These are phyloP conservation scores for Holacanthella duospinosa DNA, from an alignment of 2,888 invertebrate species.

Conservation along the genomic window DNA sequence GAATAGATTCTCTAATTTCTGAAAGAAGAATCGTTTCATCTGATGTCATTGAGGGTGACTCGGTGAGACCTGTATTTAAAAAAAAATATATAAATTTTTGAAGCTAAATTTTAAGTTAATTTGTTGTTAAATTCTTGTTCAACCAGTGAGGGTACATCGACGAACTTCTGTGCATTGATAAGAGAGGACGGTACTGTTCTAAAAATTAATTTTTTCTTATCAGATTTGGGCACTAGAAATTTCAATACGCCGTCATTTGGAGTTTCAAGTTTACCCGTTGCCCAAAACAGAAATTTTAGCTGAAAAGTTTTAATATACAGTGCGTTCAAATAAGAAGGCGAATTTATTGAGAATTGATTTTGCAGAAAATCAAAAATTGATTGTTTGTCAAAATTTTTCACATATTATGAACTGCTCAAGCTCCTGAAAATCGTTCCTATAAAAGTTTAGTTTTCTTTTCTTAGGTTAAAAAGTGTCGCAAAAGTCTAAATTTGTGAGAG, in stretches of 20 bases:
- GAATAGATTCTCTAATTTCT: conserved; percentile 59
- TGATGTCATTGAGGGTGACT: conserved; percentile 58
- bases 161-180: conserved; percentile 70
- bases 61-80: conserved; percentile 49
- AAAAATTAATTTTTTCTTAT: conserved; percentile 52
- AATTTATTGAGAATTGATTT: too few species aligned
- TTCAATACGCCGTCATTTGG: conserved; percentile 54
- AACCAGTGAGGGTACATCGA: conserved; percentile 57
- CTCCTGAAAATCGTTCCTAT: too few species aligned
- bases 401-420: too few species aligned
- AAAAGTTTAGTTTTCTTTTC: too few species aligned
- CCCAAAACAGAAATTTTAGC: conserved; percentile 56
- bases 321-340: too few species aligned
- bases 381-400: too few species aligned
- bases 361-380: too few species aligned
- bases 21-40: conserved; percentile 59
- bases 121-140: conserved; percentile 9
- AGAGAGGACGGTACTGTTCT: conserved; percentile 60
- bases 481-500: too few species aligned
- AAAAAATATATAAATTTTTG: conserved; percentile 29
- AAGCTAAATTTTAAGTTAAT: too few species aligned
- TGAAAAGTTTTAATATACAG: too few species aligned
- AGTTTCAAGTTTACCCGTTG: conserved; percentile 56
- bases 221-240: conserved; percentile 53
- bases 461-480: too few species aligned